Base-by-base conservation (phyloP, 1,140 invertebrate genomes). In the Lepidostoma basale region DNA sequence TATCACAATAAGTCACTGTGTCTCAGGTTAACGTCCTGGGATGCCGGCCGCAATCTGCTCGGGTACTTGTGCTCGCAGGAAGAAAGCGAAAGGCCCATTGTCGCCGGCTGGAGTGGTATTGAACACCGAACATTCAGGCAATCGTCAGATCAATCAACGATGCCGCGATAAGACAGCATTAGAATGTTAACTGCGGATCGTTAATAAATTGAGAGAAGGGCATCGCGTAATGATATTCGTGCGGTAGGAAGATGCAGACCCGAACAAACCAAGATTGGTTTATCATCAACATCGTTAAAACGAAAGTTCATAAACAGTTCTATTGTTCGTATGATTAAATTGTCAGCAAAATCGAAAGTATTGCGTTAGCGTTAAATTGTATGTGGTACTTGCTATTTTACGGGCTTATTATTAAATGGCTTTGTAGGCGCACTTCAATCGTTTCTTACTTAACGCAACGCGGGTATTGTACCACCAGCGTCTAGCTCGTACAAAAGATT, bases 81-180 rank as follows among this genome's bases (percentile, higher is more conserved):
- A 30, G 62, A 64, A 64, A 64, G 30, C 16, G 62, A 64, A 64
- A 64, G 62, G 62, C 30, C 25, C 18, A 44, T 60, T 44, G 58
- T 42, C 58, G 23, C 58, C 44, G n/a, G 33, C n/a, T 6, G 33
- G 6, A 36, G n/a, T 36, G n/a, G 33, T 36, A 8, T 36, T 36
- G 33, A 6, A 6, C n/a, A 36, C 33, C 33, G n/a, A 36, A 36
- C n/a, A 36, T 36, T n/a, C 33, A n/a, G n/a, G 49, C 26, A 54
- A 54, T 54, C 49, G 12, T 10, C 9, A n/a, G 23, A 54, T 54
- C 49, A 28, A 3, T 12, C 20, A 18, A 33, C 49, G n/a, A n/a
- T 26, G 10, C 25, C 14, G 23, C 25, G n/a, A 47, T 23, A 12
- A 14, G 44, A 49, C 30, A 36, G 30, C 28, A 30, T 54, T 56